Evolutionary conservation across 92 coral and sea anemone species (phyloP), one percentile per base, ranked within the genome.

Genomic region (Epizoanthus stellaris): DNA sequence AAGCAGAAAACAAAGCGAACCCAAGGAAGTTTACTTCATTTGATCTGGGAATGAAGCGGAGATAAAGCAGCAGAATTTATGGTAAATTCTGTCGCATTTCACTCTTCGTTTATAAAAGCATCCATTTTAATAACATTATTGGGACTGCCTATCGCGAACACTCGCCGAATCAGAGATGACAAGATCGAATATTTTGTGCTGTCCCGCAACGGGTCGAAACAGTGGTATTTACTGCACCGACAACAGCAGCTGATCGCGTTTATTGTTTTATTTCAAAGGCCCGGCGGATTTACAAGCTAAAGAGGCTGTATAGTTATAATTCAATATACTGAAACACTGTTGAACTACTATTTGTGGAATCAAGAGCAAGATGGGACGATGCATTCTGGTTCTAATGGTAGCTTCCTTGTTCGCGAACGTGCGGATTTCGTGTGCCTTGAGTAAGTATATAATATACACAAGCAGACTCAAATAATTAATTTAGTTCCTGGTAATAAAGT

Each of bases 391-490:
- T 2, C 57, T 77, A 19, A 39, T 36, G 19, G 0, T 61, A 20
- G 69, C 70, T 16, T 61, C 56, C 70, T 40, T 77, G 70, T 19
- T 61, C 47, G 19, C 42, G 39, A 77, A 42, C 58, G 70, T 60
- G 19, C 10, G 63, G 82, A 40, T 17, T 42, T 77, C 56, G 12
- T 52, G 34, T 53, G 67, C 70, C 36, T 77, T 77, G 38, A 77
- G 82, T 77, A 60, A 77, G 82, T 77, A 38, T 16, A 6, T 4
- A 4, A 13, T 66, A 66, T 4, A 14, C 2, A 56, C 9, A 42
- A 42, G 6, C 47, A 45, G 49, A 45, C 6, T 45, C 12, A 16
- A 39, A 52, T 19, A 13, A 59, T 23, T 38, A 38, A 39, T 40
- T 17, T 59, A 34, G 3, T 42, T 20, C 4, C 43, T 6, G 70